Evolutionary conservation across 2,797 vertebrate species (phyloP).

Genomic region (Meda fulgida): DNA sequence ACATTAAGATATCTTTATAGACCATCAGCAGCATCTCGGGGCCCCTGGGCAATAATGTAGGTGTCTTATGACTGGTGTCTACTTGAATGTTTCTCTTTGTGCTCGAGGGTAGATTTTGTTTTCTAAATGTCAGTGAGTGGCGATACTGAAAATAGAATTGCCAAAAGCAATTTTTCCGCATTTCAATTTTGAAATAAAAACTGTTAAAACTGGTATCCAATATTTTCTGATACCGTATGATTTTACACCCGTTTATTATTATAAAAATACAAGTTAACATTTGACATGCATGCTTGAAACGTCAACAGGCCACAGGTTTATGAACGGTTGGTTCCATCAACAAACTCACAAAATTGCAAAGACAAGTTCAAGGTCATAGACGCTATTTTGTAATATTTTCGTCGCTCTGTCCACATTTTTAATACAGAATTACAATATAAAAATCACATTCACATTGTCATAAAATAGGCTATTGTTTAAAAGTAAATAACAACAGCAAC

Average conservation of each 20-base stretch:
- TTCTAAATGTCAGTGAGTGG: not conserved
- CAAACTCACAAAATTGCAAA: not conserved
- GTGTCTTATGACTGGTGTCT: conserved; percentile 56
- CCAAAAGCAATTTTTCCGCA: conserved; percentile 1
- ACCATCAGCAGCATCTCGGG: conserved; percentile 1
- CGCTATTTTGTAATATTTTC: not conserved
- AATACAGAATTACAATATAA: not conserved
- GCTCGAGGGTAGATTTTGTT: not conserved
- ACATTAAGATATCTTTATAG: conserved; percentile 16
- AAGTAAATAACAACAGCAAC: not conserved
- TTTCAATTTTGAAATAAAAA: not conserved
- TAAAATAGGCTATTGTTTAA: not conserved
- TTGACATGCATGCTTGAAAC: not conserved
- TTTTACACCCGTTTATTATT: not conserved
- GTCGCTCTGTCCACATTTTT: not conserved
- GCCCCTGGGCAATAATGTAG: conserved; percentile 55
- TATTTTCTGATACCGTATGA: not conserved
- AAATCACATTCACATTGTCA: not conserved
- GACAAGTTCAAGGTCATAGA: not conserved
- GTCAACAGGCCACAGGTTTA: not conserved
- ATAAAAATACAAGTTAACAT: too few species aligned
- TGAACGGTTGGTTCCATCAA: not conserved
- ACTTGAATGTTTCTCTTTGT: not conserved
- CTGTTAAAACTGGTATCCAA: not conserved
- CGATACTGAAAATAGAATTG: not conserved